Evolutionary conservation across 2,797 vertebrate species (phyloP), one percentile per base, ranked within the genome.

Genomic region (Brachymystax lenok): DNA sequence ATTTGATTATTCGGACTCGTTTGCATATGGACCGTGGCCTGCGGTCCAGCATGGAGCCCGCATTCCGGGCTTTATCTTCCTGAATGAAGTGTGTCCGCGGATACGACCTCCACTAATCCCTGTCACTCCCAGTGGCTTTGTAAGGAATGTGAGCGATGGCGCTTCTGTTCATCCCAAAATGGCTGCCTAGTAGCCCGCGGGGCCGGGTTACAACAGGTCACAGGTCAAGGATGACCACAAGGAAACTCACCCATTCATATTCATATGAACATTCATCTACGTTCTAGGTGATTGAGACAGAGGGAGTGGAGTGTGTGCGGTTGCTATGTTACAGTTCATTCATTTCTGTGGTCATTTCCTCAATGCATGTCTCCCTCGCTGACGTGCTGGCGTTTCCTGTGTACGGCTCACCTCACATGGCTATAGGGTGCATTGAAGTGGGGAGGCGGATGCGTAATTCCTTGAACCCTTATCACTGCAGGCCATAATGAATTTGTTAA

Each of bases 351-450:
- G 40, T 71, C 24, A 46, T 77, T 75, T 40, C 72, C 69, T 88
- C 88, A 88, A 91, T 87, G 88, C 89, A 85, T 84, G 83, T 83
- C 77, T 76, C 27, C 51, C 82, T 46, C 35, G 28, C 77, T 75
- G 28, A 80, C 90, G 91, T 92, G 91, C 91, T 92, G 91, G 91
- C 82, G 87, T 91, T 92, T 91, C 90, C 91, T 90, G 88, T 88
- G 59, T 84, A 83, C 81, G 81, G 79, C 83, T 68, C 76, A 87
- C 81, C 84, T 93, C 85, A 73, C 30, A 76, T 79, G 71, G 79
- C 74, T 40, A 51, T 52, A 8, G 51, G 70, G 14, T 14, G 14
- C 83, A 76, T 79, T 82, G 67, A 86, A 79, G 72, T 79, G 78
- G 80, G 71, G 64, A 70, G 69, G 76, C 73, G 74, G 33, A 73